phyloP scores from a whole-genome alignment of 1,140 invertebrate species.

The Caerostris darwini region DNA sequence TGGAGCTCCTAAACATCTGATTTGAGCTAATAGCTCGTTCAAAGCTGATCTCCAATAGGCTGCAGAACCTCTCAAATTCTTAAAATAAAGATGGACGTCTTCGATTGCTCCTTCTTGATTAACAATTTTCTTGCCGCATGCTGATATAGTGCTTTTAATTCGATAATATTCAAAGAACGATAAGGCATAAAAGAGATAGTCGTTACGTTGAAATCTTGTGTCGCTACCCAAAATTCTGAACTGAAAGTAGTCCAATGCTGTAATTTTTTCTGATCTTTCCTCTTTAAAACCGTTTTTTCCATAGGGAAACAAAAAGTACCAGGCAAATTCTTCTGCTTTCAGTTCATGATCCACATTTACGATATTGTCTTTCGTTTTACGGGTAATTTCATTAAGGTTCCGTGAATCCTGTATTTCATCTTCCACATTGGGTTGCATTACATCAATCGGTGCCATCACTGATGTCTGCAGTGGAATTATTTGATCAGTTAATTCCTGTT shows the following conservation, averaged over 20 bases:
- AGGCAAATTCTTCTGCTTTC: slow-evolving; percentile 81
- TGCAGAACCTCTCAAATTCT: slow-evolving; percentile 69
- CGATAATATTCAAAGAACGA: slow-evolving; percentile 78
- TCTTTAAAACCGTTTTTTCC: slow-evolving; percentile 82
- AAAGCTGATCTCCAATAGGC: slow-evolving; percentile 71
- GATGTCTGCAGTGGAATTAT: slow-evolving; percentile 53
- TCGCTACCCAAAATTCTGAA: slow-evolving; percentile 80
- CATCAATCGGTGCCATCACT: slow-evolving; percentile 44
- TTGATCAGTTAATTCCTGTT: neutral
- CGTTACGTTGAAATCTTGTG: slow-evolving; percentile 81
- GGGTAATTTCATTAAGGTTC: slow-evolving; percentile 24
- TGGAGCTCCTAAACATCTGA: slow-evolving; percentile 8
- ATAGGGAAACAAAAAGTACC: slow-evolving; percentile 81
- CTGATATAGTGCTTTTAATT: slow-evolving; percentile 39
- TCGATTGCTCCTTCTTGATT: slow-evolving; percentile 41
- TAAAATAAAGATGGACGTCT: slow-evolving; percentile 30
- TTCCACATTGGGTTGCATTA: slow-evolving; percentile 31
- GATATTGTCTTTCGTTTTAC: slow-evolving; percentile 71
- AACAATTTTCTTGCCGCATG: slow-evolving; percentile 47
- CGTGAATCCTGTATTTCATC: slow-evolving; percentile 10
- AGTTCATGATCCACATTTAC: slow-evolving; percentile 47
- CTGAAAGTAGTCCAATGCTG: slow-evolving; percentile 82
- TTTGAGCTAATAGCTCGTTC: slow-evolving; percentile 71
- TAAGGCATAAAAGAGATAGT: slow-evolving; percentile 82
- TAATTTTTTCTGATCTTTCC: slow-evolving; percentile 80